A percentile compares a stretch with the other conserved stretches of the same genome.
phyloP scores from a whole-genome alignment of 2,797 vertebrate species.

The Gymnothorax javanicus region DNA sequence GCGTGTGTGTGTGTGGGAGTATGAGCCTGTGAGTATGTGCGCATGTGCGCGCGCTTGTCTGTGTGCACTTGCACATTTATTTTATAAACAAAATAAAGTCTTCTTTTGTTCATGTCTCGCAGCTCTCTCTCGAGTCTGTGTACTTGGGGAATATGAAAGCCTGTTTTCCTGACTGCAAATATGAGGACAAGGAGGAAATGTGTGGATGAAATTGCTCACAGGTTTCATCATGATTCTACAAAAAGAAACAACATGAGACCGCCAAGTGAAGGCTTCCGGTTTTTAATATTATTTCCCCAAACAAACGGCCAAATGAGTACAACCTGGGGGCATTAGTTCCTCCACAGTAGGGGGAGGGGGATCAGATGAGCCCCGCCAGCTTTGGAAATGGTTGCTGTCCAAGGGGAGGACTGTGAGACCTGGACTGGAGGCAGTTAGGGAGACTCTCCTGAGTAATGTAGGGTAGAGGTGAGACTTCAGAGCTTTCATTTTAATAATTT shows the following conservation, averaged over 20 bases:
- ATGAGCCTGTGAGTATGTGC: too few relatives aligned
- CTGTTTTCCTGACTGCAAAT: too few relatives aligned
- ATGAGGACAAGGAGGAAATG: too few relatives aligned
- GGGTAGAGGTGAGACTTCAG: not conserved
- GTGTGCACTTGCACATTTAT: not conserved
- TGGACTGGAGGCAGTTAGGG: not conserved
- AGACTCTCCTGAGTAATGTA: not conserved
- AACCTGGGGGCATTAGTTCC: not conserved
- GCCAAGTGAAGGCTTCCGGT: too few relatives aligned
- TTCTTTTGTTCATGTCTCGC: not conserved
- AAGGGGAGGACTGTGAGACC: not conserved
- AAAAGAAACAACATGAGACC: too few relatives aligned
- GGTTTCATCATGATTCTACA: too few relatives aligned
- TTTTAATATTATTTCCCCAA: not conserved
- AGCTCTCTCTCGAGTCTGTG: too few relatives aligned
- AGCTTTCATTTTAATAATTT: not conserved
- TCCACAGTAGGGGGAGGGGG: not conserved
- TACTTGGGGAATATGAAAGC: too few relatives aligned
- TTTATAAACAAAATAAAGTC: not conserved
- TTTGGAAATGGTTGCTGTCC: not conserved
- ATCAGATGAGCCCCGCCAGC: not conserved
- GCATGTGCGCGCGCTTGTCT: too few relatives aligned
- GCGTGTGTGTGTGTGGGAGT: too few relatives aligned
- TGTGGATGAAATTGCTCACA: too few relatives aligned
- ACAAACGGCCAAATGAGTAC: not conserved